Conservation (phyloP, 2,888 invertebrate species). For the Andrena fulva region DNA sequence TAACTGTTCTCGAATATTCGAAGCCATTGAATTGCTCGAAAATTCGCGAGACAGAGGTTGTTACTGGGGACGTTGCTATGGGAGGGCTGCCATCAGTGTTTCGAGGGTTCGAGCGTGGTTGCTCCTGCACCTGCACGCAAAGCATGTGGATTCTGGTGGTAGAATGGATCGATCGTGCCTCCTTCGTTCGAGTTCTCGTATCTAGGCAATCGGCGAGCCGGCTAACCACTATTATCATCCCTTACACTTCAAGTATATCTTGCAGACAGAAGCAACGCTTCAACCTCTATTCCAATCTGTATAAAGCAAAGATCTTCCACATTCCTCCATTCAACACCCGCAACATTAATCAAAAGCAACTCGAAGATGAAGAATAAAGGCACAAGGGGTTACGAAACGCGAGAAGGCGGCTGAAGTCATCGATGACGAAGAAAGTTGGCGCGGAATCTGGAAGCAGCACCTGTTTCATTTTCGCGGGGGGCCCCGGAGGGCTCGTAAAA, state of each 20-base stretch:
- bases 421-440: neutral
- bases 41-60: constrained; percentile 14
- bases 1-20: constrained; percentile 5
- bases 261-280: no score
- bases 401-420: neutral
- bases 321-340: no score
- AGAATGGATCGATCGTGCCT: constrained; percentile 53
- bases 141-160: constrained; percentile 7
- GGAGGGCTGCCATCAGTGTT: constrained; percentile 44
- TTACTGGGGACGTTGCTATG: constrained; percentile 65
- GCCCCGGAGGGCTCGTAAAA: neutral
- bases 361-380: no score
- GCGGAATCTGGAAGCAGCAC: constrained; percentile 6
- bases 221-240: neutral
- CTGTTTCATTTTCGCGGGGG: constrained; percentile 12
- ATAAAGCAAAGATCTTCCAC: no score
- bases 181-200: constrained; percentile 16
- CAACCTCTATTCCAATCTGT: no score
- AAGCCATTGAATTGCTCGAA: constrained; percentile 4
- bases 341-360: no score
- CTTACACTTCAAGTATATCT: no score
- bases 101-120: constrained; percentile 46
- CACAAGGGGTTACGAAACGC: no score
- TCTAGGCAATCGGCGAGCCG: constrained; percentile 21
- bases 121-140: constrained; percentile 30